phyloP scores from a whole-genome alignment of 2,888 invertebrate genomes.

The Agonopterix alstromeriana region DNA sequence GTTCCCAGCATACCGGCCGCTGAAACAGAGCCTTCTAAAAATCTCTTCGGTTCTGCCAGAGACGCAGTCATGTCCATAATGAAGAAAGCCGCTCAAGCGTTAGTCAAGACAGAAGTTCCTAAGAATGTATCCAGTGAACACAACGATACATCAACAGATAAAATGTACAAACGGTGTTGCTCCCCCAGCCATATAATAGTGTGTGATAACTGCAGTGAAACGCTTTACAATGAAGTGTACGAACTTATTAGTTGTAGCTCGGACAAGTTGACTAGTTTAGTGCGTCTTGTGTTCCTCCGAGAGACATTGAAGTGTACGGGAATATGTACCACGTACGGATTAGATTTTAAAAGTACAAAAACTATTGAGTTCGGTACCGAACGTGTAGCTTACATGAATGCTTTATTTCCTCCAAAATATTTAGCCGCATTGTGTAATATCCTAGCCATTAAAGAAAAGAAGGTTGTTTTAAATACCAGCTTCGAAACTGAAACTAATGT shows the following conservation, averaged over 20 bases:
- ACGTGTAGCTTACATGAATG: constrained; percentile 76
- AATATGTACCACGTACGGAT: constrained; percentile 78
- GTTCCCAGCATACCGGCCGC: constrained; percentile 63
- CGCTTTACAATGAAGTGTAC: constrained; percentile 83
- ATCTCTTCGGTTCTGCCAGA: constrained; percentile 90
- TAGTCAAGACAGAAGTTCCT: constrained; percentile 83
- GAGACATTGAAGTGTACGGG: constrained; percentile 78
- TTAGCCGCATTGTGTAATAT: constrained; percentile 88
- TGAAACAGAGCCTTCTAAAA: constrained; percentile 77
- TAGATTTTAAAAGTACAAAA: constrained; percentile 78
- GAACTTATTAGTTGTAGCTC: constrained; percentile 84
- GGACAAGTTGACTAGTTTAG: constrained; percentile 76
- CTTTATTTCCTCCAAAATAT: constrained; percentile 81
- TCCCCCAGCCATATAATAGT: constrained; percentile 85
- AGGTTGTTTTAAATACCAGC: constrained; percentile 80
- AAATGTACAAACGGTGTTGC: constrained; percentile 76
- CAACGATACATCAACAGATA: constrained; percentile 59
- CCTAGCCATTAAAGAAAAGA: constrained; percentile 80
- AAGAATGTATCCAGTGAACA: constrained; percentile 75
- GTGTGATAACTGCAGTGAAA: constrained; percentile 85
- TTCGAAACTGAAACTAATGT: constrained; percentile 70
- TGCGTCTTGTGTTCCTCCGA: constrained; percentile 78
- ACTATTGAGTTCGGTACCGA: constrained; percentile 65
- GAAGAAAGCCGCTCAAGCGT: constrained; percentile 91
- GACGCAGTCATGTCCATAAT: constrained; percentile 95